phyloP scores from a whole-genome alignment of 1,140 invertebrate genomes.

The Euura lappo region DNA sequence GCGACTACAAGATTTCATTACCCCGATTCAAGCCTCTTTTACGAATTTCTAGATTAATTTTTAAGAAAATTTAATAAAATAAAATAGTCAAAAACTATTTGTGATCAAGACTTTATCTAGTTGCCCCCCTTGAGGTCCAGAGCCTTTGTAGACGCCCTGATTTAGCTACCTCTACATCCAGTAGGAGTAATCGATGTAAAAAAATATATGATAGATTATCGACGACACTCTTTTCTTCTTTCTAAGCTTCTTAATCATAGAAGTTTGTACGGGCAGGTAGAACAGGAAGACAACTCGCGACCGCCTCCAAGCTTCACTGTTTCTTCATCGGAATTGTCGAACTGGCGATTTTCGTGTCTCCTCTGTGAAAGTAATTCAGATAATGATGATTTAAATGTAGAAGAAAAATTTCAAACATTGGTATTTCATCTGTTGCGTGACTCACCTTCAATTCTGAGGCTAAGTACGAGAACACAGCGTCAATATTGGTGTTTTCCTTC shows the following conservation, averaged over 20 bases:
- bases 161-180: no score
- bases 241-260: conserved; percentile 15
- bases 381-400: neutral
- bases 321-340: conserved; percentile 64
- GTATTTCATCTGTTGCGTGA: neutral
- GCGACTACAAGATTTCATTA: no score
- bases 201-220: conserved; percentile 10
- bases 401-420: neutral
- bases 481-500: conserved; percentile 92
- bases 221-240: neutral
- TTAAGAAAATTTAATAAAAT: no score
- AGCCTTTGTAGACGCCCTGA: no score
- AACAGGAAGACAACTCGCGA: conserved; percentile 46
- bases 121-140: no score
- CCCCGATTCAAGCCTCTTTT: no score
- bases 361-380: conserved; percentile 57
- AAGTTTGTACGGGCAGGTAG: conserved; percentile 44
- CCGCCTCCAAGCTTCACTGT: conserved; percentile 64
- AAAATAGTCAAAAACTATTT: no score
- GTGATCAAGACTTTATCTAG: no score
- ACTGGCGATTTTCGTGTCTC: conserved; percentile 69
- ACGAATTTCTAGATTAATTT: no score
- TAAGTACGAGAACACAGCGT: conserved; percentile 87
- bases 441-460: conserved; percentile 85
- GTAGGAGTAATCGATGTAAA: no score